Conservation (phyloP, 2,888 invertebrate genomes). For the Alviniconcha strummeri region DNA sequence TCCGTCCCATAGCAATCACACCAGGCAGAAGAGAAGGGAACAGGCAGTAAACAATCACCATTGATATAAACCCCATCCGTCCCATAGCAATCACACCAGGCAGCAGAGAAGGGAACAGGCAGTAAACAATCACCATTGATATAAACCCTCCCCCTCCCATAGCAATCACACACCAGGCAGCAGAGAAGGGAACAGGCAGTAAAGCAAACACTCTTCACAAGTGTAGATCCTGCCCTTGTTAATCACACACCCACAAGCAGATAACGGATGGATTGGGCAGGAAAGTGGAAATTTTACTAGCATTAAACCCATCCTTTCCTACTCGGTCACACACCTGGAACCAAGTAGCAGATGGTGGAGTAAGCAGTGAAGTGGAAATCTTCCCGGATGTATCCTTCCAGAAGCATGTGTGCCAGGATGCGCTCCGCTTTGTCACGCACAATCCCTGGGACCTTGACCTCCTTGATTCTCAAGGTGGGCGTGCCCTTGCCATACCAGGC, state of each 20-base stretch:
- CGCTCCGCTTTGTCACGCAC: conserved; percentile 81
- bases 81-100: too few relatives aligned
- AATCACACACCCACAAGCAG: background rate
- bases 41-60: too few relatives aligned
- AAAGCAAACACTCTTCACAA: too few relatives aligned
- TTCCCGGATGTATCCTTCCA: conserved; percentile 85
- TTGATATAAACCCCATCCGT: too few relatives aligned
- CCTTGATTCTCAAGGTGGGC: conserved; percentile 76
- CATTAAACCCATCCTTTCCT: background rate
- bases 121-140: too few relatives aligned
- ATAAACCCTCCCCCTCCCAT: too few relatives aligned
- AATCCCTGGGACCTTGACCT: conserved; percentile 69
- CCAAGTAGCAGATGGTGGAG: conserved; percentile 87
- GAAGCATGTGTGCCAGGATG: conserved; percentile 82
- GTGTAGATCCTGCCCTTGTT: background rate
- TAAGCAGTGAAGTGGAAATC: conserved; percentile 94
- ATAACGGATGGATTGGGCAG: background rate
- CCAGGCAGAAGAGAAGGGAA: too few relatives aligned
- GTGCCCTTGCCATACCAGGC: conserved; percentile 85
- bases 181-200: too few relatives aligned
- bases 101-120: too few relatives aligned
- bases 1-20: too few relatives aligned
- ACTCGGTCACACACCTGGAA: conserved; percentile 63
- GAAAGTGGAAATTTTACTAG: background rate
- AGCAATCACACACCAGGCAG: too few relatives aligned